Percentiles rank a stretch among this genome's conserved stretches.
These are phyloP conservation scores for Setipinna tenuifilis DNA, from an alignment of 2,797 vertebrate genomes.

Conservation along the genomic window DNA sequence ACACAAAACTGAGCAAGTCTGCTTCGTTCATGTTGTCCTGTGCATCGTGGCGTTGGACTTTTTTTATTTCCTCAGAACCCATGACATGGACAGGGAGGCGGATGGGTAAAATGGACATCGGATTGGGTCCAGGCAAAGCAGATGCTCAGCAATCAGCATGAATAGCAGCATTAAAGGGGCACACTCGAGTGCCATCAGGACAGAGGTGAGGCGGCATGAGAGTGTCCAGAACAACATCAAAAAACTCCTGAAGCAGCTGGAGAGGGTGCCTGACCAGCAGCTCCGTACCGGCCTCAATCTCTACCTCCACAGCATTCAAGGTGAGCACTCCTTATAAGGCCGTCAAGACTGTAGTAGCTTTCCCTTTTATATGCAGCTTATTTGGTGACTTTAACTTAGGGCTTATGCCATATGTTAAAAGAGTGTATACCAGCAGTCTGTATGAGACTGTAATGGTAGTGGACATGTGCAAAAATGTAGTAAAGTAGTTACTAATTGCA, in stretches of 20 bases:
- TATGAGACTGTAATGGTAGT: background rate
- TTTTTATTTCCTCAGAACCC: conserved; percentile 23
- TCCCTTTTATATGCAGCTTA: background rate
- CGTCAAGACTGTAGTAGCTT: no score
- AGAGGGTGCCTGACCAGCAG: conserved; percentile 76
- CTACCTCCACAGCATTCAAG: conserved; percentile 80
- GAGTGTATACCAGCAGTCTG: background rate
- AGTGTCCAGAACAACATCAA: conserved; percentile 77
- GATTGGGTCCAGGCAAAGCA: conserved; percentile 53
- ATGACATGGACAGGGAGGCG: conserved; percentile 45
- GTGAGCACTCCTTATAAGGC: no score
- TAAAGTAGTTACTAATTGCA: background rate
- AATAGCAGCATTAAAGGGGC: conserved; percentile 71
- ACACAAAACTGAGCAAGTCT: conserved; percentile 54
- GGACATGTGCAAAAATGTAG: background rate
- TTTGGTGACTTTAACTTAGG: background rate
- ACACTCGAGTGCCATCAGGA: conserved; percentile 76
- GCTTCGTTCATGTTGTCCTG: conserved; percentile 57
- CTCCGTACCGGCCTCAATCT: conserved; percentile 79
- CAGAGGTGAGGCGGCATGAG: conserved; percentile 84
- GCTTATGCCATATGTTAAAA: background rate
- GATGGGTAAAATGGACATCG: conserved; percentile 71
- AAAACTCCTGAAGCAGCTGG: conserved; percentile 81
- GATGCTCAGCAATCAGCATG: conserved; percentile 52
- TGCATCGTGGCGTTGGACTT: conserved; percentile 31